Evolutionary conservation across 2,888 invertebrate genomes (phyloP).

Genomic region (Blera fallax): DNA sequence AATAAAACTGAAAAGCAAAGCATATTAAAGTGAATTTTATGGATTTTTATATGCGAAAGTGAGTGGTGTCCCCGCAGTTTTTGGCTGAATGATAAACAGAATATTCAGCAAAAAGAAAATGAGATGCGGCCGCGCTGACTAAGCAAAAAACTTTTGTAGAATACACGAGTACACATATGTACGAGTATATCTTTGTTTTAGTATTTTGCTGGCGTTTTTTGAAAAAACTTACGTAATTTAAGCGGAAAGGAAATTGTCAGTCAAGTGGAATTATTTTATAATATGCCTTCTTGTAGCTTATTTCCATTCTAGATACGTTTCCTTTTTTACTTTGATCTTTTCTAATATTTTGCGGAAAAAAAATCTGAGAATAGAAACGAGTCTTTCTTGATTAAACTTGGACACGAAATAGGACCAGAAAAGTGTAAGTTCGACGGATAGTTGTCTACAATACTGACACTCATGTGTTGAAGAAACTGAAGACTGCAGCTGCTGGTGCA

Average conservation of each 20-base stretch:
- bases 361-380: no score
- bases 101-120: constrained; percentile 15
- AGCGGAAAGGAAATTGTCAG: constrained; percentile 46
- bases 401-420: no score
- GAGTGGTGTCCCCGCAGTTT: neutral
- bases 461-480: no score
- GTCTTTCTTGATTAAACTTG: no score
- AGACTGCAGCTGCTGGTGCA: no score
- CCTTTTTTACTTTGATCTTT: no score
- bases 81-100: constrained; percentile 13
- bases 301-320: neutral
- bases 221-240: constrained; percentile 27
- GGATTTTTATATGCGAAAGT: constrained; percentile 36
- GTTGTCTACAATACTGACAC: no score
- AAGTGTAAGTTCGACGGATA: no score
- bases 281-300: neutral
- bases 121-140: constrained; percentile 17
- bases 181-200: neutral
- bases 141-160: neutral
- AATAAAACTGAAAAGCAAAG: constrained; percentile 8
- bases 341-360: no score
- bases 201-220: constrained; percentile 8
- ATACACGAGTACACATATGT: neutral
- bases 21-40: constrained; percentile 41
- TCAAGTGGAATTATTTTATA: constrained; percentile 14